Base-by-base conservation (phyloP, 2,797 vertebrate species). In the Anguilla anguilla region DNA sequence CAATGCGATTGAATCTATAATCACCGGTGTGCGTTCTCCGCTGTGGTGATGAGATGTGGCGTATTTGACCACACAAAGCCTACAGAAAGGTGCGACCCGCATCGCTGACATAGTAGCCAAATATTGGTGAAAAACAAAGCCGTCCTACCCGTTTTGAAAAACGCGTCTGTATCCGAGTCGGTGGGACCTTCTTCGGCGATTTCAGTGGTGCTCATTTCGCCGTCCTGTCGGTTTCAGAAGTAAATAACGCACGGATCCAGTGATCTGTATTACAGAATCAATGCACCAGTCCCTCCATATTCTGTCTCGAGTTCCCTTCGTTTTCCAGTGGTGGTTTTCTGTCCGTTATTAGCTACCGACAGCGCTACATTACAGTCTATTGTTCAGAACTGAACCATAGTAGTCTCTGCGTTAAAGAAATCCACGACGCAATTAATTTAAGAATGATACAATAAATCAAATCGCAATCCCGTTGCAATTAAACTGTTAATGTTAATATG, bases 91-190 rank as follows among this genome's bases (percentile, higher is more conserved):
- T 11, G 67, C 67, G 67, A 64, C 19, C 61, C 61, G 61, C 61
- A 22, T 64, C 67, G 31, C n/a, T 72, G 67, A 72, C n/a, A 31
- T 9, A 11, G 2, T 6, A 51, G 51, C 51, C 51, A 6, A 25
- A 77, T 43, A 77, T 39, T 43, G 72, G 72, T 77, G 31, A 39
- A 77, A 74, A 74, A 74, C 28, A 35, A 74, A 61, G 61, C 53
- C 59, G 51, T 28, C 88, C 83, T 96, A 97, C 97, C 97, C 97
- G 97, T 97, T 91, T 96, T 96, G 93, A 96, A 97, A 95, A 97
- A 97, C 91, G 96, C 96, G 87, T 97, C 97, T 94, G 97, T 96
- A 90, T 97, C 97, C 59, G 96, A 96, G 90, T 97, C 97, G 25
- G 94, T 95, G n/a, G 95, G 96, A 91, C 96, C 96, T 91, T 97